Evolutionary conservation across 2,797 vertebrate genomes (phyloP), one percentile per base, ranked within the genome.

Genomic region (Scleropages formosus): DNA sequence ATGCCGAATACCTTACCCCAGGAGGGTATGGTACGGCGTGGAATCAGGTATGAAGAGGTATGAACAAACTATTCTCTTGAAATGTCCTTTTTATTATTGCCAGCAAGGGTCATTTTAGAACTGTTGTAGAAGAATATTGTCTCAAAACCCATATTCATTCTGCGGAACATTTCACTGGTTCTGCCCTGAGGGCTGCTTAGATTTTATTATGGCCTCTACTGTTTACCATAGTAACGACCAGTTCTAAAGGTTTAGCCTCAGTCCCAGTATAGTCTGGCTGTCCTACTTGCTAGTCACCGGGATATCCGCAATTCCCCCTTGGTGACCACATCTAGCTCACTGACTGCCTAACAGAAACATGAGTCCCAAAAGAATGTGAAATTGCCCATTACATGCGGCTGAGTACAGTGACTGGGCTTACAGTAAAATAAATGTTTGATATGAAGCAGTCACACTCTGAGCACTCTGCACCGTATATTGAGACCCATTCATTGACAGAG

Each of bases 381-480:
- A 53, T 72, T 53, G 56, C 53, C 70, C 59, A 60, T 72, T 60
- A 59, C 59, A 59, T 72, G 56, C 56, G 72, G 31, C 70, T 72
- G 70, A 22, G 31, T 47, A 60, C 51, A 72, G 70, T 72, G 70
- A 59, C 70, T 72, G 56, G 18, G 70, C 56, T 72, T 59, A 53
- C 51, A 4, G 68, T 24, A 56, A 70, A 53, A 70, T 53, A 70
- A 56, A 47, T 68, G 31, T 6, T 51, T 53, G 24, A 53, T 70
- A 10, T 24, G 68, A 31, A 70, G 68, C 68, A 70, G 47, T 53
- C 68, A 26, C 27, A 70, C 56, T 56, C 27, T 9, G 22, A 16
- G 7, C 49, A 47, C 68, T 9, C 24, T 24, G 53, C 68, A 2
- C 6, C 6, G 39, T 16, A 70, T 56, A 70, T 56, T 2, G 47